Evolutionary conservation across 2,888 invertebrate species (phyloP).

Genomic region (Sinhomidia bicolor): DNA sequence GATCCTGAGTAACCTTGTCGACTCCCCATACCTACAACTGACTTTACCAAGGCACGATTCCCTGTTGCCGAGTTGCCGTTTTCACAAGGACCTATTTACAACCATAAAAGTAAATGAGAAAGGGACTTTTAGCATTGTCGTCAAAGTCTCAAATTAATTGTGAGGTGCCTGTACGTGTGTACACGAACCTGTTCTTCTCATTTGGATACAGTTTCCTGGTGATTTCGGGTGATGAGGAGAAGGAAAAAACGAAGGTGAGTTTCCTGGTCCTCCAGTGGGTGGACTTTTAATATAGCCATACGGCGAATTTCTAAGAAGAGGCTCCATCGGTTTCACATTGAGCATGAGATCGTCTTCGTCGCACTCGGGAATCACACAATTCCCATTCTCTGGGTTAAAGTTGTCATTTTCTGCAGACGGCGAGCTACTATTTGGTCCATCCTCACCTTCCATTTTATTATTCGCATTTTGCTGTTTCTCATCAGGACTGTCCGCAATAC

Average conservation of each 20-base stretch:
- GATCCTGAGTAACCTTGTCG: conserved; percentile 52
- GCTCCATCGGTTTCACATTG: conserved; percentile 95
- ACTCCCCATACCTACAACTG: conserved; percentile 1
- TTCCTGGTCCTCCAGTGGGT: conserved; percentile 38
- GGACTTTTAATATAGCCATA: conserved; percentile 79
- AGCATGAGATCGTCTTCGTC: conserved; percentile 87
- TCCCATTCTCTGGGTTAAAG: conserved; percentile 65
- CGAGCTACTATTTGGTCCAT: neutral
- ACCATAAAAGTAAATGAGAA: too few relatives aligned
- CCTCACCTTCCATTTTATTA: neutral
- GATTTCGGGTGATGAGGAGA: conserved; percentile 34
- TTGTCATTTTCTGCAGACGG: neutral
- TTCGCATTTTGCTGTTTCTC: neutral
- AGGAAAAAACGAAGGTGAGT: conserved; percentile 29
- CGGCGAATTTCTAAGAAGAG: conserved; percentile 82
- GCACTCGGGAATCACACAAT: conserved; percentile 77
- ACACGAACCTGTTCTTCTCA: conserved; percentile 78
- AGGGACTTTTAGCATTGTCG: too few relatives aligned
- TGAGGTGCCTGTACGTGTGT: too few relatives aligned
- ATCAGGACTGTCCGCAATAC: conserved; percentile 20
- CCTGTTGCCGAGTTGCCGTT: conserved; percentile 57
- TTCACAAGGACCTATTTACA: conserved; percentile 55
- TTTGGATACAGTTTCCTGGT: conserved; percentile 66
- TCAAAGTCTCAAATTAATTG: too few relatives aligned
- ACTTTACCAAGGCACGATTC: conserved; percentile 41